Conservation (phyloP, 2,888 invertebrate species). For the Drosophila niveifrons region DNA sequence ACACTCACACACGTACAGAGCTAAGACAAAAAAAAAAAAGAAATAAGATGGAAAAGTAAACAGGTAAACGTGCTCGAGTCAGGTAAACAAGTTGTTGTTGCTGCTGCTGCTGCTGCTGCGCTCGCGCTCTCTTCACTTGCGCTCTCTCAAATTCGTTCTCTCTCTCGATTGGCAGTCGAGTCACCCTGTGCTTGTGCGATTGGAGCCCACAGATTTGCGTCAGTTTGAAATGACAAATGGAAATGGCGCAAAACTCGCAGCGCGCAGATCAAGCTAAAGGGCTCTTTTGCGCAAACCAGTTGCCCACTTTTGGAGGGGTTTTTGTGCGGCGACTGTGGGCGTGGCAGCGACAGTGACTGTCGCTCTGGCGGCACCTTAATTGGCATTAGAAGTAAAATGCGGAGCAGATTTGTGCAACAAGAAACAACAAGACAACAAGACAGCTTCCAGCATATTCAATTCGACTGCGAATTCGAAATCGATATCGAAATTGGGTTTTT, state of each 20-base stretch:
- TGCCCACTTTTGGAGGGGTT: background rate
- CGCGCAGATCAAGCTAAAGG: slow-evolving; percentile 20
- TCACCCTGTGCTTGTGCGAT: slow-evolving; percentile 39
- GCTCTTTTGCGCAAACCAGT: slow-evolving; percentile 36
- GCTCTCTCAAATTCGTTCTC: background rate
- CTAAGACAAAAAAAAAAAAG: slow-evolving; percentile 14
- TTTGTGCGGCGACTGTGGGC: slow-evolving; percentile 28
- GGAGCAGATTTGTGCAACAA: background rate
- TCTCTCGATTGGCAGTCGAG: slow-evolving; percentile 3
- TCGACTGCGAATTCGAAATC: slow-evolving; percentile 17
- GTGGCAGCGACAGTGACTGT: slow-evolving; percentile 22
- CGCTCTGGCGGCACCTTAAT: slow-evolving; percentile 33
- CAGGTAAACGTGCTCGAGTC: slow-evolving; percentile 48
- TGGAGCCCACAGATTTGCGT: slow-evolving; percentile 44
- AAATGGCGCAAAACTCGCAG: slow-evolving; percentile 45
- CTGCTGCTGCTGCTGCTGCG: slow-evolving; percentile 22
- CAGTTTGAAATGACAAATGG: slow-evolving; percentile 52
- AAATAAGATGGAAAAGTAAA: slow-evolving; percentile 22
- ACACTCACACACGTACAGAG: slow-evolving; percentile 5
- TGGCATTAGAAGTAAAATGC: slow-evolving; percentile 40
- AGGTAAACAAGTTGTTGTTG: slow-evolving; percentile 55
- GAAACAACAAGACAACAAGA: background rate
- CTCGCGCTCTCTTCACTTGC: background rate
- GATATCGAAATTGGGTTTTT: slow-evolving; percentile 20
- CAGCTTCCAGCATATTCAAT: slow-evolving; percentile 1